phyloP scores from a whole-genome alignment of 1,140 invertebrate species.

The Dendrolimus punctatus region DNA sequence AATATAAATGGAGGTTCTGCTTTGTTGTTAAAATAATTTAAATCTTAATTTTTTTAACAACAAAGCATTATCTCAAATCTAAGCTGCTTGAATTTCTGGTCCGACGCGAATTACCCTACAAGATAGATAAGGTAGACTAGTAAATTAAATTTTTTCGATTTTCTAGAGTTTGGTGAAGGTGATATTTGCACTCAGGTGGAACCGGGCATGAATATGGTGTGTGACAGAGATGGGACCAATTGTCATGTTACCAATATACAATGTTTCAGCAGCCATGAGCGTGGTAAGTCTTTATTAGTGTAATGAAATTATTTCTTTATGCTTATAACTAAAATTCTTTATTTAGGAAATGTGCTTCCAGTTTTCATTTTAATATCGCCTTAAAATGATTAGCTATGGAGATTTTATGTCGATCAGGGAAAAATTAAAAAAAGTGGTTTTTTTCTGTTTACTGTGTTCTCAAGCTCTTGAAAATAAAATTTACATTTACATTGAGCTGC shows the following conservation, averaged over 20 bases:
- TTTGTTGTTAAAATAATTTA: too few species aligned
- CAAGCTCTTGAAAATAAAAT: too few species aligned
- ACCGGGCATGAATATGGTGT: constrained; percentile 45
- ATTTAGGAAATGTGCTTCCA: too few species aligned
- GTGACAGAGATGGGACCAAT: constrained; percentile 41
- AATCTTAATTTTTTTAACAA: too few species aligned
- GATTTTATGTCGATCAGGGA: too few species aligned
- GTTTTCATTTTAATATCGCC: too few species aligned
- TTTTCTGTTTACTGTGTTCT: neutral
- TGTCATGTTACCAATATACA: constrained; percentile 46
- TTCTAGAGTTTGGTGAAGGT: constrained; percentile 34
- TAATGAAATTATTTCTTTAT: neutral
- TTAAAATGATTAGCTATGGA: too few species aligned
- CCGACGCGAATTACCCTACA: neutral
- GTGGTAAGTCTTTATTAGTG: constrained; percentile 14
- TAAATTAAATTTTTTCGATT: neutral
- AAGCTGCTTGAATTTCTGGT: too few species aligned
- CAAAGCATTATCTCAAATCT: too few species aligned
- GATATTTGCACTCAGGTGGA: constrained; percentile 48
- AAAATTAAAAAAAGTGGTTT: neutral
- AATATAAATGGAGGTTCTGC: too few species aligned
- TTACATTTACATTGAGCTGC: too few species aligned
- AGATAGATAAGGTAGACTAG: neutral
- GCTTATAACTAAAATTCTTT: too few species aligned
- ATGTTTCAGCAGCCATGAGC: constrained; percentile 29